Base-by-base conservation (phyloP, 1,140 invertebrate species). In the Lethrus apterus region DNA sequence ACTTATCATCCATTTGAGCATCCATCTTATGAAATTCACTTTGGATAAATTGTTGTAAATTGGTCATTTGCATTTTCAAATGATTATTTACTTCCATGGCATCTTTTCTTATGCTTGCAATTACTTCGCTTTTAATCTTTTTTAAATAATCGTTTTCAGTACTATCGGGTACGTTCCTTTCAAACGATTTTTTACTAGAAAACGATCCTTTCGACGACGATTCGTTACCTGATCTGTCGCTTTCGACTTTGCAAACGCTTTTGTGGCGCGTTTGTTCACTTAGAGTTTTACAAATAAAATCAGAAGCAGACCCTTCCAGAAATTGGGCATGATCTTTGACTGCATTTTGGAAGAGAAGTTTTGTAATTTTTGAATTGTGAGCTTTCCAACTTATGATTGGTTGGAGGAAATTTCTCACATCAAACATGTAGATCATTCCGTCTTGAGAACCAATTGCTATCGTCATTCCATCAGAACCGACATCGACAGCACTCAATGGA, bases 361-460 rank as follows among this genome's bases (percentile, higher is more conserved):
- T 38, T 2, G 17, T 18, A 21, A 38, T 13, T 38, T 38, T 38
- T 1, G 34, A 33, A 3, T 43, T 33, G 14, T 57, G 55, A 13
- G 48, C 23, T 42, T 42, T 45, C 7, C 33, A 29, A 7, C 34
- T 47, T n/a, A 46, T 30, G n/a, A 52, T 23, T 0, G 49, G 51
- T 23, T 54, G 48, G n/a, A 57, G 21, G 4, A 52, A 43, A 20
- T 52, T 44, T 20, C 44, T 41, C 11, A 56, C 47, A 26, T 60
- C 50, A 21, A 56, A 60, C 3, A 58, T 15, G 13, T 51, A 51
- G 5, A 58, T 40, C 23, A 30, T 52, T n/a, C 58, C 58, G 23
- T 55, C 44, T 7, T 46, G 36, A 9, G 55, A 34, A 14, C 58
- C 56, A 4, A 51, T 51, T 3, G 52, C 54, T 9, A 58, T 35